A percentile compares a stretch with the other conserved stretches of the same genome.
phyloP scores from a whole-genome alignment of 2,113 vertebrate species.

The Periophthalmodon schlosseri region DNA sequence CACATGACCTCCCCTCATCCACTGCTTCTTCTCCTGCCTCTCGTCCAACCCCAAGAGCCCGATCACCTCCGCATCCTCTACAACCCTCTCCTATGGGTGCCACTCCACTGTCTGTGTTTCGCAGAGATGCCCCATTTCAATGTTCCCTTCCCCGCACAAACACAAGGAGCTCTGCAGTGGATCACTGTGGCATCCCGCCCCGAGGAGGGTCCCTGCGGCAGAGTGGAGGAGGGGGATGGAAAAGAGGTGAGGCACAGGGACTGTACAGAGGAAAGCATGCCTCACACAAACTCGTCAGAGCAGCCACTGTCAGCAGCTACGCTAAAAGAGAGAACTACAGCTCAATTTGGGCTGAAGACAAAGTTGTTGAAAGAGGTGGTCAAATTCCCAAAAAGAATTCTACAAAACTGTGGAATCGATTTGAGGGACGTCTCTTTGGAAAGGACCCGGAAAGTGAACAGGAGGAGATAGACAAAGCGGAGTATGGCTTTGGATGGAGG shows the following conservation, averaged over 20 bases:
- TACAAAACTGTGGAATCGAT: constrained; percentile 73
- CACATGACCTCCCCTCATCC: constrained; percentile 70
- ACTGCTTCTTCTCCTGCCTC: constrained; percentile 73
- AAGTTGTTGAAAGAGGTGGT: constrained; percentile 29
- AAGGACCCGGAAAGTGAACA: constrained; percentile 67
- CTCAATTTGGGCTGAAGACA: constrained; percentile 64
- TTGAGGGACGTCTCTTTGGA: constrained; percentile 71
- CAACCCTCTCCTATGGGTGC: constrained; percentile 72
- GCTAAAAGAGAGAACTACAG: constrained; percentile 64
- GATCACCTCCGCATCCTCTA: constrained; percentile 73
- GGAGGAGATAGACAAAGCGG: constrained; percentile 63
- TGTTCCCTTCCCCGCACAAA: constrained; percentile 76
- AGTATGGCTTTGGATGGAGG: constrained; percentile 68
- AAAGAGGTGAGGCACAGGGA: constrained; percentile 66
- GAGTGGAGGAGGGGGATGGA: constrained; percentile 60
- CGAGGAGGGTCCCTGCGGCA: constrained; percentile 77
- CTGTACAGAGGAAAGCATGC: constrained; percentile 81
- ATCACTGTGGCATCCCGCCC: constrained; percentile 60
- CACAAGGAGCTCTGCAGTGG: constrained; percentile 60
- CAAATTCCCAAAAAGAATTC: constrained; percentile 55
- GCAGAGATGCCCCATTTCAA: constrained; percentile 76
- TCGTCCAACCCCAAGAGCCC: constrained; percentile 58
- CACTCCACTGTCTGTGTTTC: constrained; percentile 77
- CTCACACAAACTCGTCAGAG: constrained; percentile 78
- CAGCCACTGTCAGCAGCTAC: constrained; percentile 76